A percentile compares a stretch with the other conserved stretches of the same genome.
These are phyloP conservation scores for Oryzias melastigma DNA, from an alignment of 2,113 vertebrate species.

Conservation along the genomic window DNA sequence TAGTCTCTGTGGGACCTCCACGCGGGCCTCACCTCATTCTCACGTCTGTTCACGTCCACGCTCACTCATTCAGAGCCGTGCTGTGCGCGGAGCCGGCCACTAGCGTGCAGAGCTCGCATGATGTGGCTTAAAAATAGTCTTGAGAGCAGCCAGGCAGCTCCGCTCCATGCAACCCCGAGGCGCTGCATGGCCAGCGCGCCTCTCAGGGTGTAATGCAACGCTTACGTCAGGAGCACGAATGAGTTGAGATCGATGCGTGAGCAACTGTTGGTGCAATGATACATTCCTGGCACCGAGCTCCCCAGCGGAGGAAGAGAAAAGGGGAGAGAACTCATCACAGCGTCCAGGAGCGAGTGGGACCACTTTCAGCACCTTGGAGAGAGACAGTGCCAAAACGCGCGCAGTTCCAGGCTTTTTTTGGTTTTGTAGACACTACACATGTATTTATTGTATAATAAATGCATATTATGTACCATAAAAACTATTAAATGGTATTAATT, in stretches of 20 bases:
- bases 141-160: slow-evolving; percentile 28
- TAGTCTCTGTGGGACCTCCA: slow-evolving; percentile 21
- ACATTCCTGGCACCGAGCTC: slow-evolving; percentile 15
- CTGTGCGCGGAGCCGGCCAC: slow-evolving; percentile 52
- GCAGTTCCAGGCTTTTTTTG: background rate
- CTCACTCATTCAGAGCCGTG: slow-evolving; percentile 33
- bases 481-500: background rate
- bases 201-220: slow-evolving; percentile 30
- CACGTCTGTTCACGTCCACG: slow-evolving; percentile 34
- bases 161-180: slow-evolving; percentile 37
- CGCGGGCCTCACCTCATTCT: slow-evolving; percentile 29
- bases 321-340: slow-evolving; percentile 2
- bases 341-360: background rate
- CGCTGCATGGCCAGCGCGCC: slow-evolving; percentile 35
- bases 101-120: slow-evolving; percentile 26
- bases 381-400: background rate
- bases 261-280: slow-evolving; percentile 33
- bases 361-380: slow-evolving; percentile 42
- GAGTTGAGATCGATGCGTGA: slow-evolving; percentile 49
- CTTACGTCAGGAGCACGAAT: slow-evolving; percentile 35
- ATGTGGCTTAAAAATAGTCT: slow-evolving; percentile 24
- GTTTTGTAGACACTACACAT: no score
- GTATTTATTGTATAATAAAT: no score
- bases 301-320: background rate
- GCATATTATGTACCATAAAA: background rate